Conservation (phyloP, 2,113 vertebrate genomes). For the Onychorhynchus coronatus region DNA sequence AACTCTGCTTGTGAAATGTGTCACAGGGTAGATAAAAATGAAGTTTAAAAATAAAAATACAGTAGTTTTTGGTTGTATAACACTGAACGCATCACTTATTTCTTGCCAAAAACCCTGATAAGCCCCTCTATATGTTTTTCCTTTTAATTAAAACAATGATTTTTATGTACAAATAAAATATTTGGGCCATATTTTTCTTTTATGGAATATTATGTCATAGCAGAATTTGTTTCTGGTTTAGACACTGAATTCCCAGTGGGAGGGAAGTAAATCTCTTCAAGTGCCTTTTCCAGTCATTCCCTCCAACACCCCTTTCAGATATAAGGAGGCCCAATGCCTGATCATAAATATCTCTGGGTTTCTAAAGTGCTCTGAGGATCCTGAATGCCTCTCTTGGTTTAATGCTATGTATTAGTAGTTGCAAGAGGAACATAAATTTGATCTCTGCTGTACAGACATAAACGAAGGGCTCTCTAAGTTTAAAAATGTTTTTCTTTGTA, state of each 20-base stretch:
- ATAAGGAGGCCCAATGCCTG: background rate
- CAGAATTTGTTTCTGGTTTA: constrained; percentile 1
- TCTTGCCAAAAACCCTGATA: constrained; percentile 22
- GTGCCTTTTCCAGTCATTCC: background rate
- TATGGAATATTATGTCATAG: constrained; percentile 39
- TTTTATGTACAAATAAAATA: constrained; percentile 12
- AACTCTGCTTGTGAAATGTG: background rate
- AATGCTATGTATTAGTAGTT: background rate
- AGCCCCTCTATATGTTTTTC: constrained; percentile 24
- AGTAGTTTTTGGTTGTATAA: constrained; percentile 35
- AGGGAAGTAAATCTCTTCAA: constrained; percentile 27
- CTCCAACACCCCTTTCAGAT: background rate
- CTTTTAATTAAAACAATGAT: constrained; percentile 50
- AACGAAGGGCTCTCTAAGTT: background rate
- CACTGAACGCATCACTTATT: background rate
- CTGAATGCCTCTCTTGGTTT: background rate
- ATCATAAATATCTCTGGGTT: constrained; percentile 9
- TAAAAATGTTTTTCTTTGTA: background rate
- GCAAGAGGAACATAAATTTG: background rate
- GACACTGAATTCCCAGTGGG: background rate
- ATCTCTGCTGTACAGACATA: background rate
- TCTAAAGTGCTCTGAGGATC: background rate
- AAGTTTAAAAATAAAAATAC: background rate
- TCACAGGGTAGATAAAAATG: background rate
- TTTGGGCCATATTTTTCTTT: constrained; percentile 21